Conservation (phyloP, 64 coral and sea anemone genomes). For the Actinia equina region DNA sequence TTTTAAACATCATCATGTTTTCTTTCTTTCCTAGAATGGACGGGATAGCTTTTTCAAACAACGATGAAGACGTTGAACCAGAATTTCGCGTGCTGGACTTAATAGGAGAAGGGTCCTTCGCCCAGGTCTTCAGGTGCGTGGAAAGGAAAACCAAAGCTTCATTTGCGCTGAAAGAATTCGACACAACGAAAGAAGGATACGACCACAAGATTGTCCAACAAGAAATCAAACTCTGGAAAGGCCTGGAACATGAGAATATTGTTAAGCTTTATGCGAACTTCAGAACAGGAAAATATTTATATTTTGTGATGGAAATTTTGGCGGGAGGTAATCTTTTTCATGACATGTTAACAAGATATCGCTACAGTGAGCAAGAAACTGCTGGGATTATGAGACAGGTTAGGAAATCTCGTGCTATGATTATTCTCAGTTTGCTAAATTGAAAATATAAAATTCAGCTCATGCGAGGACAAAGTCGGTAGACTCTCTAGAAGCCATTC, state of each 20-base stretch:
- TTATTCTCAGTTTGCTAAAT: not conserved
- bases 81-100: constrained; percentile 79
- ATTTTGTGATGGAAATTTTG: constrained; percentile 85
- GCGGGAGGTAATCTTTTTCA: constrained; percentile 68
- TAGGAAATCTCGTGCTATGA: not conserved
- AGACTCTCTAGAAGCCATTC: not conserved
- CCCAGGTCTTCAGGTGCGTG: constrained; percentile 81
- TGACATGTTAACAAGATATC: constrained; percentile 69
- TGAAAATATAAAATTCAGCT: not conserved
- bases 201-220: constrained; percentile 64
- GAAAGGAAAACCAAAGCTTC: constrained; percentile 67
- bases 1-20: not conserved
- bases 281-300: constrained; percentile 58
- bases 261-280: constrained; percentile 78
- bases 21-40: not conserved
- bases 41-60: not conserved
- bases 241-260: constrained; percentile 68
- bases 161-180: constrained; percentile 89
- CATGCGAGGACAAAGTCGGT: not conserved
- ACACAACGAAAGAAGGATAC: constrained; percentile 68
- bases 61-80: constrained; percentile 35
- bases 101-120: constrained; percentile 84
- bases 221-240: constrained; percentile 77
- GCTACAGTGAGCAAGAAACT: constrained; percentile 76
- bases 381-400: constrained; percentile 82